Percentiles rank a stretch among this genome's conserved stretches.
These are phyloP conservation scores for Hyperoplus lanceolatus DNA, from an alignment of 2,797 vertebrate genomes.

Conservation along the genomic window DNA sequence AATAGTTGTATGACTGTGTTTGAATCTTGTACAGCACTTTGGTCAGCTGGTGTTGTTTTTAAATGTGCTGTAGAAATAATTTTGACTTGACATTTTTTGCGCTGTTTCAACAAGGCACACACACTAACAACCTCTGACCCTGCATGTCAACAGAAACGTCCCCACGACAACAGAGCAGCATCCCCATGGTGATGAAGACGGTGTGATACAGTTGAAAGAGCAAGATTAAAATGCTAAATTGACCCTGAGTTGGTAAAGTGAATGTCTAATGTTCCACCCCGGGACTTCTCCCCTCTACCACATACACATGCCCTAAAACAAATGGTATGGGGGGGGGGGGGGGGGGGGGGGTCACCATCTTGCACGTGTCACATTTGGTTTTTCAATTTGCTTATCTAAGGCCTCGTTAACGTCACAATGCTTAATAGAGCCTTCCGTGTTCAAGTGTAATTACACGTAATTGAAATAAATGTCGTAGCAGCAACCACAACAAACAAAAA, in stretches of 20 bases:
- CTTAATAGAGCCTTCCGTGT: conserved; percentile 30
- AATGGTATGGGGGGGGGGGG: neutral
- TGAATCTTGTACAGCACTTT: no score
- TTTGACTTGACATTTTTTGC: no score
- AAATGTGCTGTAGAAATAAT: no score
- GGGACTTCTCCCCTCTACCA: neutral
- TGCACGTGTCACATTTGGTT: conserved; percentile 36
- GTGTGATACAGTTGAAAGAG: neutral
- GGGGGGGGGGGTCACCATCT: neutral
- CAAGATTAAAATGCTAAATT: neutral
- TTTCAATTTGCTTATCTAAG: conserved; percentile 40
- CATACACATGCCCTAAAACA: neutral
- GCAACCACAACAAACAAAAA: neutral
- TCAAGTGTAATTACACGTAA: conserved; percentile 18
- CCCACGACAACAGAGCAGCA: neutral
- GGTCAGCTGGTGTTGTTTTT: no score
- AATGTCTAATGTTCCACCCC: neutral
- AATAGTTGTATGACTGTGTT: no score
- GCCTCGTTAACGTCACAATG: conserved; percentile 35
- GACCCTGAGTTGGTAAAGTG: neutral
- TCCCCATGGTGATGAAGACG: neutral
- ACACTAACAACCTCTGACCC: neutral
- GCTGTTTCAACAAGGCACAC: no score
- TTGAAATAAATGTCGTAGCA: conserved; percentile 28
- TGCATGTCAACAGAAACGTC: neutral